Base-by-base conservation (phyloP, 1,140 invertebrate species). In the Aphelenchoides fujianensis region DNA sequence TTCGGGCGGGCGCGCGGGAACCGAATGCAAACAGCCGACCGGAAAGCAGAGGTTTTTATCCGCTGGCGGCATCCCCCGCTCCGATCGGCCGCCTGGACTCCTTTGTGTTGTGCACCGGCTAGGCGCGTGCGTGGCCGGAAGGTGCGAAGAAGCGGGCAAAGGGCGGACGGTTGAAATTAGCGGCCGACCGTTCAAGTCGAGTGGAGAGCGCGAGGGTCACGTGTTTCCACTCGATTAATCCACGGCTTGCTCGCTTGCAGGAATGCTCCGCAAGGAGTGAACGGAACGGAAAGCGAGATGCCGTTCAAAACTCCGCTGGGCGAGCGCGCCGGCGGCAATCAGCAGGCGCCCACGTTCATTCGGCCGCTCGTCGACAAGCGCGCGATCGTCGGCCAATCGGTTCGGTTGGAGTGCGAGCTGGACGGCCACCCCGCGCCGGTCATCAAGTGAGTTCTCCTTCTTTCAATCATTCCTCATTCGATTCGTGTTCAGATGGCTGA, bases 321-420 rank as follows among this genome's bases (percentile, higher is more conserved):
- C 57, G 79, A 81, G 62, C 66, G 79, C 36, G 76, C 72, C 52
- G 71, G 70, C 28, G n/a, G n/a, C n/a, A 81, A 81, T 63, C 80
- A 75, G 59, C 59, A 71, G 9, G 73, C 78, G 27, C 80, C 80
- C 37, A 80, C 41, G 64, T 81, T 81, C 67, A 75, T 78, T 36
- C 62, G 79, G 0, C 0, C 34, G 5, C 35, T 70, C 12, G 0
- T 70, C 1, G 16, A 69, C 16, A 70, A 37, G 36, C 64, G 81
- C 35, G 82, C 73, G 12, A 74, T 84, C 19, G 75, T 84, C 32
- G 80, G 82, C 9, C 82, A 83, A 64, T 72, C 54, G 37, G 76
- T 83, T 19, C 70, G 76, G n/a, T 72, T 83, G 48, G 82, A 83
- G 69, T 84, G 82, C 54, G 77, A 82, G 57, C 69, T 83, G 35